Conservation (phyloP, 1,140 invertebrate species). For the Drosophila ironensis region DNA sequence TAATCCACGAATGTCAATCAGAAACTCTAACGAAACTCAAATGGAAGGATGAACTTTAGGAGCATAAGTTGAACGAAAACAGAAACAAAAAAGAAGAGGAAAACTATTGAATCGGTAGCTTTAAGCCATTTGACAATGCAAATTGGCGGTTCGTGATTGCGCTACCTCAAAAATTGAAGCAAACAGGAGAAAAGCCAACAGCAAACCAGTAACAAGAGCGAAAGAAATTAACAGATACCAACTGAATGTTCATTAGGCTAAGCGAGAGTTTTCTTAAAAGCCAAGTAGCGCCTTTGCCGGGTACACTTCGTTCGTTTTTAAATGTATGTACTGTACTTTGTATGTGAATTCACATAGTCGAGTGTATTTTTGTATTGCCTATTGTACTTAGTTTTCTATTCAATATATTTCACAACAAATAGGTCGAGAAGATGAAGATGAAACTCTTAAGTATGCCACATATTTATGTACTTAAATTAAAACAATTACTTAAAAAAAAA, state of each 20-base stretch:
- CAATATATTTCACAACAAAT: slow-evolving; percentile 26
- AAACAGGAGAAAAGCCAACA: slow-evolving; percentile 3
- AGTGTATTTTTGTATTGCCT: slow-evolving; percentile 45
- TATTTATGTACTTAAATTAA: slow-evolving; percentile 58
- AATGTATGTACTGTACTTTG: slow-evolving; percentile 39
- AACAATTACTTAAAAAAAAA: neutral
- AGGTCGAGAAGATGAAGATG: neutral
- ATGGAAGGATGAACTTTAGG: slow-evolving; percentile 25
- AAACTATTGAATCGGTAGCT: slow-evolving; percentile 29
- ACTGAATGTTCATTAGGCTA: slow-evolving; percentile 64
- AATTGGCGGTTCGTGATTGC: slow-evolving; percentile 28
- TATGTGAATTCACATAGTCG: slow-evolving; percentile 38
- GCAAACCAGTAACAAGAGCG: slow-evolving; percentile 5
- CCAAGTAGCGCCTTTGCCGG: too few relatives aligned
- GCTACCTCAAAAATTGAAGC: slow-evolving; percentile 41
- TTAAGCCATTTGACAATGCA: slow-evolving; percentile 21
- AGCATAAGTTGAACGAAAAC: slow-evolving; percentile 17
- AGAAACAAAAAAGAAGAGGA: neutral
- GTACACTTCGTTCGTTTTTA: slow-evolving; percentile 32
- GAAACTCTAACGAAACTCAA: slow-evolving; percentile 60
- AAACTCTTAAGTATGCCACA: slow-evolving; percentile 19
- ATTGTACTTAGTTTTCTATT: slow-evolving; percentile 41
- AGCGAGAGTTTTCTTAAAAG: slow-evolving; percentile 32
- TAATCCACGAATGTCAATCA: slow-evolving; percentile 22
- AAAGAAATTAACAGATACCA: slow-evolving; percentile 54